phyloP scores from a whole-genome alignment of 2,888 invertebrate genomes.

The Morinoia aosen region DNA sequence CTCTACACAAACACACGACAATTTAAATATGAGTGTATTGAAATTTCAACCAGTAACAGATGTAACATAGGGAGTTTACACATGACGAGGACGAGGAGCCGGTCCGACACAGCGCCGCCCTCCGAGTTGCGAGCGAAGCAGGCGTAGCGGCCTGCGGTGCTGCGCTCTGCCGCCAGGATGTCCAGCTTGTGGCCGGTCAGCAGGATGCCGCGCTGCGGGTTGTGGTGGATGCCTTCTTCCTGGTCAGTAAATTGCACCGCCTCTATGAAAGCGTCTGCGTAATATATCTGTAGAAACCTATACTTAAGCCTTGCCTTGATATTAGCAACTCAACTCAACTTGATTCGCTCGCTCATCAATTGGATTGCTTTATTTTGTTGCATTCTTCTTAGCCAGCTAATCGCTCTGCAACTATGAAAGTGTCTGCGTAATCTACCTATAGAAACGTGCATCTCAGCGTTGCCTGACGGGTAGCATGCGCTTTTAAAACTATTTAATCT shows the following conservation, averaged over 20 bases:
- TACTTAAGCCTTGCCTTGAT: no score
- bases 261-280: not conserved
- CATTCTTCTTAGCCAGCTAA: no score
- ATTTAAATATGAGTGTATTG: no score
- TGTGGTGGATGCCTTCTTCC: conserved; percentile 47
- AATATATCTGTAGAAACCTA: not conserved
- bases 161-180: not conserved
- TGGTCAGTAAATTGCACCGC: not conserved
- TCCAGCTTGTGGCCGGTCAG: not conserved
- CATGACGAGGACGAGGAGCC: not conserved
- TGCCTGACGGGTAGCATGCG: no score
- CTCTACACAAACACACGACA: not conserved
- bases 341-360: no score
- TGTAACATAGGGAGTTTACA: not conserved
- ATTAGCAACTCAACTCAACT: no score
- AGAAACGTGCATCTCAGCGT: no score
- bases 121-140: conserved; percentile 40
- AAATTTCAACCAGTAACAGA: not conserved
- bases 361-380: no score
- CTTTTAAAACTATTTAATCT: no score
- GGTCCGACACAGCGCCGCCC: conserved; percentile 16
- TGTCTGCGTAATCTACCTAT: no score
- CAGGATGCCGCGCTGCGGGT: not conserved
- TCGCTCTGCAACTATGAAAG: no score
- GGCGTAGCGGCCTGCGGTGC: conserved; percentile 5